Base-by-base conservation (phyloP, 2,888 invertebrate genomes). In the Portevinia maculata region DNA sequence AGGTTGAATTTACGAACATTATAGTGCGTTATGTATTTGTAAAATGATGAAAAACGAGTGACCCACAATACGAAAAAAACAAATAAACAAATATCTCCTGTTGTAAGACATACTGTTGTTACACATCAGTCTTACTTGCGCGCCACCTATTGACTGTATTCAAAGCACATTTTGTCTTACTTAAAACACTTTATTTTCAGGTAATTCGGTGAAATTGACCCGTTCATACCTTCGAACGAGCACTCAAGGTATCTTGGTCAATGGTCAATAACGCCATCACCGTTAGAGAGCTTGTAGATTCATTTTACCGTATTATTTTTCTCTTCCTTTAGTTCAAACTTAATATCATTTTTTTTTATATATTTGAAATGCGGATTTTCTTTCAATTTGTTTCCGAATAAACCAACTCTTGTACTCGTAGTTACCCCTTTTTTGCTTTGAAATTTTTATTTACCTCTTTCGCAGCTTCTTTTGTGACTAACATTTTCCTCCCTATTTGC, bases 221-320 rank as follows among this genome's bases (percentile, higher is more conserved):
- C 87, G 89, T 79, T 88, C 89, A 64, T 89, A 89, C 87, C 86
- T 89, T 81, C 90, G 89, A 86, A 88, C 88, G 84, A 89, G 88
- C 86, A 85, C 89, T 85, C 89, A 89, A 88, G 89, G 89, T 89
- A 89, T 87, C 84, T 86, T 57, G 41, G 50, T 71, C 41, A 65
- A 71, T 46, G 57, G 65, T 65, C 55, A 50, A 67, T 53, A 41
- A 32, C 50, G 57, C 41, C 59, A 70, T 19, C 44, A 55, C 60
- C 34, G 7, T 28, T 60, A 65, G 52, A 62, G 21, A 55, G 81
- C 48, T 53, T 67, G 53, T 48, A 28, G 55, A 34, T 62, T 46
- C 55, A 19, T 64, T 50, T 70, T 62, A 17, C 15, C 28, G 17
- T 50, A 41, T 46, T 28, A 8, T 41, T 3, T 41, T 28, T 52